Evolutionary conservation across 2,797 vertebrate genomes (phyloP), one percentile per base, ranked within the genome.

Genomic region (Hydrolagus colliei): DNA sequence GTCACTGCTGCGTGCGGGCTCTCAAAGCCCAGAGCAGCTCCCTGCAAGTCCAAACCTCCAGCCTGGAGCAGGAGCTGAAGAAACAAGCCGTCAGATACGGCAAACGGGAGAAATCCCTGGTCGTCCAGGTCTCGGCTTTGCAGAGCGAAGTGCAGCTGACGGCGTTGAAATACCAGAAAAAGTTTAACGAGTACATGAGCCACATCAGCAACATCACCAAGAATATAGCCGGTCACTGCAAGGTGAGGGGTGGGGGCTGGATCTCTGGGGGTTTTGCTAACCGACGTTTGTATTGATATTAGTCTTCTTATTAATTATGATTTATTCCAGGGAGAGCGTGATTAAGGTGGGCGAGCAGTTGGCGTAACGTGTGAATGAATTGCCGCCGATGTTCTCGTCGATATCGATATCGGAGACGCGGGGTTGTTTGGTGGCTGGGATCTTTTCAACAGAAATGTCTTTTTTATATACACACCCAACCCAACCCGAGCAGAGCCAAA

Each of bases 101-200:
- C 89, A 41, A 89, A 84, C 90, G 90, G 86, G 94, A 95, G 87
- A 92, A 90, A 86, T 67, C 87, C 35, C 91, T 94, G 73, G 41
- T 92, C 20, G 91, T 90, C 59, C 92, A 92, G 90, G 91, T 94
- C 87, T 89, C 91, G 41, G 86, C 91, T 20, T 91, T 94, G 88
- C 94, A 92, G 90, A 91, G 86, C 86, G 88, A 94, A 86, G 92
- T 90, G 79, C 89, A 90, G 88, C 90, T 93, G 71, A 87, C 92
- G 14, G 93, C 93, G 1, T 90, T 93, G 27, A 86, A 87, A 87
- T 92, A 93, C 89, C 94, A 93, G 86, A 88, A 89, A 27, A 94
- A 92, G 20, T 91, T 95, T 86, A 91, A 91, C 68, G 91, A 90
- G 10, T 91, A 93, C 90, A 88, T 92, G 89, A 86, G 91, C 88